A percentile compares a stretch with the other conserved stretches of the same genome.
phyloP scores from a whole-genome alignment of 1,140 invertebrate genomes.

The Dreissena rostriformis region DNA sequence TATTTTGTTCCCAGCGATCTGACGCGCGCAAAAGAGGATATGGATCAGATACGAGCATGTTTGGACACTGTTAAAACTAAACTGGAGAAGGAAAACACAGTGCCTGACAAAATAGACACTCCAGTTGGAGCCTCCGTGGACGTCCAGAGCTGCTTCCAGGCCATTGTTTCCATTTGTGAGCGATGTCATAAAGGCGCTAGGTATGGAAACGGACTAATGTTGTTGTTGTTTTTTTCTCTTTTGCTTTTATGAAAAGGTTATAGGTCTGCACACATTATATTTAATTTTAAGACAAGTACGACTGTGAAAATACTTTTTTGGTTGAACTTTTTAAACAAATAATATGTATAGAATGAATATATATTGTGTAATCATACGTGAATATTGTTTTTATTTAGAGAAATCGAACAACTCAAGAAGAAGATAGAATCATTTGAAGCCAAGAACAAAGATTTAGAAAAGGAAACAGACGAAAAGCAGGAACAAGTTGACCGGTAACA shows the following conservation, averaged over 20 bases:
- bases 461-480: slow-evolving; percentile 29
- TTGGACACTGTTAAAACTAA: slow-evolving; percentile 2
- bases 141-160: slow-evolving; percentile 1
- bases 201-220: background rate
- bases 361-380: background rate
- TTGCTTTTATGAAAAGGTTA: background rate
- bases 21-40: slow-evolving; percentile 17
- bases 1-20: slow-evolving; percentile 31
- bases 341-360: background rate
- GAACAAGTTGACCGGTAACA: slow-evolving; percentile 22
- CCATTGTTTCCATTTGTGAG: slow-evolving; percentile 35
- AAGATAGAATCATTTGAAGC: slow-evolving; percentile 24
- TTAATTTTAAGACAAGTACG: background rate
- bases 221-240: too few relatives aligned
- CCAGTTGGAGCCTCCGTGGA: slow-evolving; percentile 9
- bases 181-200: slow-evolving; percentile 17
- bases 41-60: slow-evolving; percentile 14
- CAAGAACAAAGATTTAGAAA: slow-evolving; percentile 45
- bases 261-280: background rate
- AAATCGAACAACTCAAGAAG: slow-evolving; percentile 45
- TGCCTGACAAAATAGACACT: slow-evolving; percentile 37
- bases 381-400: slow-evolving; percentile 4
- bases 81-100: slow-evolving; percentile 42
- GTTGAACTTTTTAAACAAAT: too few relatives aligned
- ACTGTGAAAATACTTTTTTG: too few relatives aligned